Conservation (phyloP, 1,140 invertebrate genomes). For the Aphidius gifuensis region DNA sequence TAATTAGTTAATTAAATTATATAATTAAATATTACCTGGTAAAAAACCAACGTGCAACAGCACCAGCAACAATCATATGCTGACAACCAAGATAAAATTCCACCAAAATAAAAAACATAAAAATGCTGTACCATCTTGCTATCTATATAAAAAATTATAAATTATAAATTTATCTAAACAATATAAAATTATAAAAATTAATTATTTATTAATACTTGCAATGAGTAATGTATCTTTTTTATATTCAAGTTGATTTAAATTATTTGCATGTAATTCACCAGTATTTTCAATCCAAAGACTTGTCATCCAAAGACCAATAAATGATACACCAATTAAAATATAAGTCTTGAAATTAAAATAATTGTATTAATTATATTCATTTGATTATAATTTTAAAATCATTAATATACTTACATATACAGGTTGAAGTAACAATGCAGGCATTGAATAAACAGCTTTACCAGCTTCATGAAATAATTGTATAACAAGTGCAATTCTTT, state of each 20-base stretch:
- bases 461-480: conserved; percentile 74
- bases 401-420: conserved; percentile 59
- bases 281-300: conserved; percentile 64
- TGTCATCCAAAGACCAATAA: conserved; percentile 63
- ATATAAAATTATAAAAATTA: conserved; percentile 5
- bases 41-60: conserved; percentile 76
- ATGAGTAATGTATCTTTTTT: conserved; percentile 57
- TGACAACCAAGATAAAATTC: conserved; percentile 77
- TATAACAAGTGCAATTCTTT: conserved; percentile 67
- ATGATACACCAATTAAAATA: conserved; percentile 54
- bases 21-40: conserved; percentile 57
- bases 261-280: conserved; percentile 54
- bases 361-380: conserved; percentile 14
- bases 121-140: conserved; percentile 66
- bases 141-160: conserved; percentile 46
- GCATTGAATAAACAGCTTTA: conserved; percentile 69
- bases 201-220: conserved; percentile 36
- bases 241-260: conserved; percentile 52
- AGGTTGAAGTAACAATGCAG: conserved; percentile 72
- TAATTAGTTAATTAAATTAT: conserved; percentile 17
- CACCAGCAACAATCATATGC: conserved; percentile 73
- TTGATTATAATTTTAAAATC: conserved; percentile 5
- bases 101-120: conserved; percentile 69
- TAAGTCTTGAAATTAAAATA: conserved; percentile 61
- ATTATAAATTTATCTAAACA: conserved; percentile 6